Conservation (phyloP, 1,140 invertebrate species). For the Caenorhabditis brenneri region DNA sequence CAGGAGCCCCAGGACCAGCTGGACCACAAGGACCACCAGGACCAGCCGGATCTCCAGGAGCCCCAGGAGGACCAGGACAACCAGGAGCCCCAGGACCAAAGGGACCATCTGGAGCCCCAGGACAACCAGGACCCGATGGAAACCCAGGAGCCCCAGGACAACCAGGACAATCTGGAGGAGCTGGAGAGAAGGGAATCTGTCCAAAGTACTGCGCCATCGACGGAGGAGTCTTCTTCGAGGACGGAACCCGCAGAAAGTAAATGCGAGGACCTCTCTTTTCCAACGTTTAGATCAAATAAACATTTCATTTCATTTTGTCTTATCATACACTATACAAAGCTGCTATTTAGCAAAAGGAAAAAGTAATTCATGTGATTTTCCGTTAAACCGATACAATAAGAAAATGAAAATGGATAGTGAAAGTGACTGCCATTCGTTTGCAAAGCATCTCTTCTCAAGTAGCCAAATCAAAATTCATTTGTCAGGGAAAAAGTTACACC, state of each 20-base stretch:
- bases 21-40: constrained; percentile 49
- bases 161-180: constrained; percentile 29
- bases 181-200: constrained; percentile 68
- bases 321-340: background rate
- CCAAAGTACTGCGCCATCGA: constrained; percentile 69
- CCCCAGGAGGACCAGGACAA: constrained; percentile 38
- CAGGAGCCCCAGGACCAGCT: constrained; percentile 43
- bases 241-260: constrained; percentile 59
- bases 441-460: background rate
- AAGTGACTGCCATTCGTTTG: constrained; percentile 9
- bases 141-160: constrained; percentile 52
- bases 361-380: background rate
- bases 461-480: background rate
- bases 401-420: background rate
- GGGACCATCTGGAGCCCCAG: constrained; percentile 51
- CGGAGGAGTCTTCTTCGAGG: constrained; percentile 69
- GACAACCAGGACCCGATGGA: constrained; percentile 50
- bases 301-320: background rate
- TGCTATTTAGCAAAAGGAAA: background rate
- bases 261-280: background rate
- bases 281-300: background rate
- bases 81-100: constrained; percentile 49
- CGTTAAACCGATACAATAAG: background rate
- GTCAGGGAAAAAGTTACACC: background rate
- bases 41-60: constrained; percentile 36